Base-by-base conservation (phyloP, 2,888 invertebrate species). In the Macrosiphum euphorbiae region DNA sequence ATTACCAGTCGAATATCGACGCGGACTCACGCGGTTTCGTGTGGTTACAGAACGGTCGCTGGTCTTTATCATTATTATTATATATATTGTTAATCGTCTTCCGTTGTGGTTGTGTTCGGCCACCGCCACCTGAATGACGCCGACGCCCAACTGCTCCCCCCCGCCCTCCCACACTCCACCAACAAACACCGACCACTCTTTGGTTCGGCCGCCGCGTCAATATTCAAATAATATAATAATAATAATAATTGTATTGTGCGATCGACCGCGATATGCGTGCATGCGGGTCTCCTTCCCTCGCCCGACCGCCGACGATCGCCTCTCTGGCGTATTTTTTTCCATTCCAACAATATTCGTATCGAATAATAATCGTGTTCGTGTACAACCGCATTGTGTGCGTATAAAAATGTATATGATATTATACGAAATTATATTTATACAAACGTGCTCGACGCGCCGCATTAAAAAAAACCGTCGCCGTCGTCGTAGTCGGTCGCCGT, bases 191-290 rank as follows among this genome's bases (percentile, higher is more conserved):
- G 35, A 78, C 35, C 35, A 35, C 20, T 78, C 78, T 78, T 78
- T 78, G 78, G 47, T 89, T 78, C 35, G 52, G 50, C 41, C 90
- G 67, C 50, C 78, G 26, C 24, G 41, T 91, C 90, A 84, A 91
- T 84, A 91, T 91, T 91, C 90, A 91, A 91, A 84, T 91, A 35
- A 50, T 50, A 35, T 78, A 90, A 84, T 90, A 35, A 50, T 35
- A 67, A 20, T 78, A 78, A 67, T 61, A 61, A 78, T 78, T 78
- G 16, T 84, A 35, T 35, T 91, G 84, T 91, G 52, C 91, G 91
- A 84, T 91, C 91, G 84, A 50, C 35, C 90, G 50, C 78, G 90
- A 52, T 90, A 90, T 47, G 78, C 78, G 78, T 78, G 78, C 20
- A 47, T 28, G 91, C 55, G 91, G n/a, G 91, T 85, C 84, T 28